Base-by-base conservation (phyloP, 2,888 invertebrate genomes). In the Nasonovia ribisnigri region DNA sequence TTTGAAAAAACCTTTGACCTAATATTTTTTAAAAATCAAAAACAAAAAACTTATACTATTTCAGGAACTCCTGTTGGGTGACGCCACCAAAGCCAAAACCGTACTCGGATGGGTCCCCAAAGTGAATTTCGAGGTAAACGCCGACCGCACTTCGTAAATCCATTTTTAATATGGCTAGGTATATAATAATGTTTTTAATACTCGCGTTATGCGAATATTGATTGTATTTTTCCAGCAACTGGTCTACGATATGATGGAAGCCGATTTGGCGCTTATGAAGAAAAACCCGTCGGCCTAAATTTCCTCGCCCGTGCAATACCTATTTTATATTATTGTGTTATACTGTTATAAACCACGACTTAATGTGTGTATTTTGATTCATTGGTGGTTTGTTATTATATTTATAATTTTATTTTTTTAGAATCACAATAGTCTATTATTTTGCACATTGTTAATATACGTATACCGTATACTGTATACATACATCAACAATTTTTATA, bases 171-270 rank as follows among this genome's bases (percentile, higher is more conserved):
- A 77, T 0, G 20, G 2, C 8, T 6, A n/a, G n/a, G n/a, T n/a
- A 67, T 67, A 10, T 46, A 24, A 46, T 43, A 46, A n/a, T 77
- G 36, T 77, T 88, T 46, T 36, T 88, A 51, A 51, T 11, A 36
- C 24, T 51, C 51, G 36, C 24, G 88, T 88, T 20, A 88, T 91
- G 10, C 10, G 24, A 36, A 36, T 90, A 67, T 90, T 84, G 42
- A 57, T 77, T 94, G 8, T 46, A 20, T 90, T 94, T 91, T 95
- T 97, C 95, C 96, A 97, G 95, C 97, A 97, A 95, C 96, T 99
- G 88, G 99, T 99, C 4, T 97, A 97, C 95, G 99, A 99, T 95
- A 99, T 99, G 99, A 97, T 99, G 96, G 97, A 97, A 57, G 97
- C 98, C 0, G 99, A 99, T 96, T 96, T 99, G 77, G 97, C 97